Evolutionary conservation across 2,888 invertebrate genomes (phyloP), one percentile per base, ranked within the genome.

Genomic region (Agrenia bidenticulata): DNA sequence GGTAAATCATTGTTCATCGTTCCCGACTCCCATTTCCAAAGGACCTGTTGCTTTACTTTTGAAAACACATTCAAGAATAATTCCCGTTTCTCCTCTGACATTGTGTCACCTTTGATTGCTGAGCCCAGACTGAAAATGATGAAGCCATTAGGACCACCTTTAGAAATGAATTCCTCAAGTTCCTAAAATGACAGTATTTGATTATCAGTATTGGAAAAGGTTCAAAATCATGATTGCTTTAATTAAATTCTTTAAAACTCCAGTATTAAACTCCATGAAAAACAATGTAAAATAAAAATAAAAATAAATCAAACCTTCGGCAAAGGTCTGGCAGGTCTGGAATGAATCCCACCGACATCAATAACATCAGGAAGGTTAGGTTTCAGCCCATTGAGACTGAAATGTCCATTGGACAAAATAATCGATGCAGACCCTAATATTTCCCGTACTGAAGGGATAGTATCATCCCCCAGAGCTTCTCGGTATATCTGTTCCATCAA

Each of bases 31-130:
- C 89, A 91, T 79, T 92, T 92, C 81, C 89, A 91, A 78, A 91
- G 91, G 91, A 92, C 88, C 73, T 89, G 84, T 78, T 89, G 90
- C 0, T 90, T 90, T 37, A 92, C 80, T 23, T 87, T 85, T 1
- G 82, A 79, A 55, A 89, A 84, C 1, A 83, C 83, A 58, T 84
- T 83, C 11, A 85, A 78, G 37, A 89, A 82, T 0, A 80, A 82
- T 23, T 82, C 77, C 23, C 81, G 79, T 67, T 82, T 84, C 1
- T 84, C 82, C 0, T 77, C 74, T 0, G 84, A 82, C 64, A 88
- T 68, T 13, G 9, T 7, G 15, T 19, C 19, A 15, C 64, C 67
- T 39, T 61, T 67, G 11, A 67, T 50, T 19, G 50, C 67, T 0
- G 67, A 61, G 1, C 70, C 70, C 70, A 70, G 67, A 26, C 70